These are phyloP conservation scores for Apis mellifera DNA, from an alignment of 1,140 invertebrate species.

Conservation along the genomic window Amel_HAv3.1 CM009944.2:7780001-7780500, in stretches of 20 bases:
- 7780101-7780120: constrained; percentile 90
- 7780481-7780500: background rate
- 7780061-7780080: constrained; percentile 70
- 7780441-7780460: constrained; percentile 68
- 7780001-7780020: background rate
- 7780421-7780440: constrained; percentile 77
- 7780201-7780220: background rate
- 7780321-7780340: constrained; percentile 69
- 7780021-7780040: constrained; percentile 75
- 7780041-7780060: constrained; percentile 77
- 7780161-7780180: constrained; percentile 85
- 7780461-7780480: too few relatives aligned
- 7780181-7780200: constrained; percentile 74
- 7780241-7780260: too few relatives aligned
- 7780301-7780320: constrained; percentile 31
- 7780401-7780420: constrained; percentile 75
- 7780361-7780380: constrained; percentile 66
- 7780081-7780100: constrained; percentile 84
- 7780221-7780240: too few relatives aligned
- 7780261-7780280: too few relatives aligned
- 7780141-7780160: constrained; percentile 92
- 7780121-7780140: constrained; percentile 94
- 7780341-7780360: constrained; percentile 63
- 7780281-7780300: background rate
- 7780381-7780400: constrained; percentile 70